These are phyloP conservation scores for Oxytorus armatus DNA, from an alignment of 2,888 invertebrate species.

Conservation along the genomic window DNA sequence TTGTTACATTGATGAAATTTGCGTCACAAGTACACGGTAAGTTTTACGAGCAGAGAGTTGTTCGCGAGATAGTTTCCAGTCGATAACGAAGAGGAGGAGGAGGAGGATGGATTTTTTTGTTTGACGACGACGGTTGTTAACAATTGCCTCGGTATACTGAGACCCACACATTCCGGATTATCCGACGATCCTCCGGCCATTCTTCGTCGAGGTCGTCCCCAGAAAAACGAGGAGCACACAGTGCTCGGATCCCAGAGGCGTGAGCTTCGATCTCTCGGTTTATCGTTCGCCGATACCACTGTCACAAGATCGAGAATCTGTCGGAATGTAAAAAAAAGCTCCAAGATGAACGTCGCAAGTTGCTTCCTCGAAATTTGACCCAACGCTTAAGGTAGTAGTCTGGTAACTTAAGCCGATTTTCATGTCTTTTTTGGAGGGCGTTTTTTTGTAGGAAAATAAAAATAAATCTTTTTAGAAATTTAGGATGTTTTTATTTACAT, in stretches of 20 bases:
- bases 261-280: slow-evolving; percentile 77
- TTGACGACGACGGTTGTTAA: slow-evolving; percentile 67
- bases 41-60: slow-evolving; percentile 80
- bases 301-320: slow-evolving; percentile 75
- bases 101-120: neutral
- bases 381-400: too few relatives aligned
- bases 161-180: slow-evolving; percentile 83
- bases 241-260: slow-evolving; percentile 83
- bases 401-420: too few relatives aligned
- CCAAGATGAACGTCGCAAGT: too few relatives aligned
- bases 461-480: too few relatives aligned
- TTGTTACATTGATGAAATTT: neutral
- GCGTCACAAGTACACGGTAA: slow-evolving; percentile 81
- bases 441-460: too few relatives aligned
- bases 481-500: too few relatives aligned
- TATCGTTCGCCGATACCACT: slow-evolving; percentile 34
- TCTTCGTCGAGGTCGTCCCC: slow-evolving; percentile 80
- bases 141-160: slow-evolving; percentile 81
- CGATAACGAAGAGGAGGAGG: slow-evolving; percentile 36
- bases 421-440: too few relatives aligned
- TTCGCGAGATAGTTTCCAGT: slow-evolving; percentile 78
- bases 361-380: too few relatives aligned
- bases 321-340: neutral
- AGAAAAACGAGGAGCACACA: slow-evolving; percentile 82
- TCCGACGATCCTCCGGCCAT: slow-evolving; percentile 73